Evolutionary conservation across 2,797 vertebrate genomes (phyloP), one percentile per base, ranked within the genome.

Genomic region (Menidia menidia): DNA sequence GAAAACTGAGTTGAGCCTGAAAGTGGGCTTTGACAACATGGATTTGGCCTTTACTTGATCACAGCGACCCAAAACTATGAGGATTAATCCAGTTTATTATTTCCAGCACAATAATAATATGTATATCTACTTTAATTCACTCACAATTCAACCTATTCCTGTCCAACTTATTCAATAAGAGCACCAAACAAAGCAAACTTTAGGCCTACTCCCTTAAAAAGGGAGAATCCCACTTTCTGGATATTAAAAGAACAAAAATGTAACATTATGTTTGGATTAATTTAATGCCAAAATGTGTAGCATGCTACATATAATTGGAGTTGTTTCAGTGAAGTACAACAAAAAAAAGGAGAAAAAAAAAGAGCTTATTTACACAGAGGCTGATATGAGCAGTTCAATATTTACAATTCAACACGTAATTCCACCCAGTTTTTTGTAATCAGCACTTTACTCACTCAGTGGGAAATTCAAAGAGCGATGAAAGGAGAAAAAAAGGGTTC

Each of bases 241-340:
- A 53, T 44, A 4, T 39, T 39, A 39, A 39, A 39, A 60, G 63
- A 4, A 68, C 47, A 56, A 33, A 10, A 61, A 1, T 2, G 69
- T 6, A 5, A 53, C 1, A 16, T 68, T 12, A 54, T 60, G 60
- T 75, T 73, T 2, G 0, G 74, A 84, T 79, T 19, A 30, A 83
- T 91, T 88, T 91, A 90, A 81, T 91, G 61, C 35, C 75, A 85
- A 78, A 86, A 84, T 75, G 6, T 43, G 6, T 12, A 31, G 18
- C 57, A 33, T 60, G 48, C 48, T 73, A 61, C 44, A 87, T 13
- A 60, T 68, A 18, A 67, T 13, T 50, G 9, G 35, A 71, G 70
- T 43, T 53, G 60, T 73, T 71, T 73, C 32, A 56, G 45, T 62
- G 50, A 67, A 64, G 18, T 44, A 7, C 25, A 25, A 25, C 1